These are phyloP conservation scores for Drosophila ficusphila DNA, from an alignment of 1,140 invertebrate genomes.

Conservation along the genomic window DNA sequence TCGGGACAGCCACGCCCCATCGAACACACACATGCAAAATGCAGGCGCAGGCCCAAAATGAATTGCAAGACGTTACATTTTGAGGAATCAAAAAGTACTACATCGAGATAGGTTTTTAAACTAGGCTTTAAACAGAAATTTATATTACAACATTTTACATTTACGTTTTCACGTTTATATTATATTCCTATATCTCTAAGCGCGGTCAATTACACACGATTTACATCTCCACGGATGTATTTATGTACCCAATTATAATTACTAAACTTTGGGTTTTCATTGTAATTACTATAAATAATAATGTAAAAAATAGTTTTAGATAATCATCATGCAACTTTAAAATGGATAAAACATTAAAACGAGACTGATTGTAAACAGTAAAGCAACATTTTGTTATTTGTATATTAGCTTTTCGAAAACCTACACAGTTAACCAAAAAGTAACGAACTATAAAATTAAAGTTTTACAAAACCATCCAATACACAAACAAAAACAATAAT, in stretches of 20 bases:
- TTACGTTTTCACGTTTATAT: background rate
- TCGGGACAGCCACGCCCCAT: slow-evolving; percentile 35
- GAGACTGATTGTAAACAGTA: slow-evolving; percentile 46
- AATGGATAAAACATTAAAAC: slow-evolving; percentile 44
- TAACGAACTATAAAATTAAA: slow-evolving; percentile 2
- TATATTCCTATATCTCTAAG: background rate
- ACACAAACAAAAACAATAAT: background rate
- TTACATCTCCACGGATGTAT: slow-evolving; percentile 1
- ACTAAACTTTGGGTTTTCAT: slow-evolving; percentile 6
- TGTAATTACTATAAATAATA: slow-evolving; percentile 1
- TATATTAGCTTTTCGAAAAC: slow-evolving; percentile 16
- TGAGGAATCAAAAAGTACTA: slow-evolving; percentile 54
- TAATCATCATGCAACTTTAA: slow-evolving; percentile 19
- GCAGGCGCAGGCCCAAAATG: slow-evolving; percentile 88
- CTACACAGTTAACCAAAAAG: slow-evolving; percentile 4
- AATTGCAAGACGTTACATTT: slow-evolving; percentile 87
- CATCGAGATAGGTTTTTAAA: slow-evolving; percentile 12
- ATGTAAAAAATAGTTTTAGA: slow-evolving; percentile 6
- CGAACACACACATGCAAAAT: slow-evolving; percentile 83
- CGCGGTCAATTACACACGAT: background rate
- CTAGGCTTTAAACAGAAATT: background rate
- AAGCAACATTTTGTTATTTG: slow-evolving; percentile 28
- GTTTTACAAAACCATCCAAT: slow-evolving; percentile 1
- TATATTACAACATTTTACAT: background rate
- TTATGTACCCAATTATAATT: slow-evolving; percentile 6